These are phyloP conservation scores for Ditylenchus weischeri DNA, from an alignment of 2,888 invertebrate genomes.

Conservation along the genomic window DNA sequence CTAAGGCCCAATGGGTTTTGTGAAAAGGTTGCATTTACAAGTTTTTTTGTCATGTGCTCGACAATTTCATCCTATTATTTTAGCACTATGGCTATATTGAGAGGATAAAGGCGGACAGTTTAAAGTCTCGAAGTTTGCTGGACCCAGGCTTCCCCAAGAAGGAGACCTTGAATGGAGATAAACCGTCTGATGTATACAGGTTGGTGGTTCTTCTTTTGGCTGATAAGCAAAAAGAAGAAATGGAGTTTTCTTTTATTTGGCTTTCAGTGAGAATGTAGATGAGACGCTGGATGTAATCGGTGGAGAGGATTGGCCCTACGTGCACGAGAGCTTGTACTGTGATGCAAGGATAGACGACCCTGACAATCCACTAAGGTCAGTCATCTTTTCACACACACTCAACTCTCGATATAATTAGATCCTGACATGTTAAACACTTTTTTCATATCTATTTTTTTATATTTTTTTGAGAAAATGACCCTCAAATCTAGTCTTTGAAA, in stretches of 20 bases:
- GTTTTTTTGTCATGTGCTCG: no score
- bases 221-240: background rate
- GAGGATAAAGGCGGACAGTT: slow-evolving; percentile 16
- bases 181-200: background rate
- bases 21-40: slow-evolving; percentile 13
- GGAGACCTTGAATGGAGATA: slow-evolving; percentile 6
- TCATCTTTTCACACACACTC: background rate
- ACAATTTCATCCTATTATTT: background rate
- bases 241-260: background rate
- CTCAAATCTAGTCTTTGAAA: no score
- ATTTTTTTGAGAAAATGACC: no score
- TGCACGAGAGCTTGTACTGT: slow-evolving; percentile 24
- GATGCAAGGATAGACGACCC: slow-evolving; percentile 22
- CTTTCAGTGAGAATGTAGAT: slow-evolving; percentile 14
- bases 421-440: no score
- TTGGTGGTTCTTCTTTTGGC: background rate
- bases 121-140: slow-evolving; percentile 18
- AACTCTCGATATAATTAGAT: no score
- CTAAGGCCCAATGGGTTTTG: slow-evolving; percentile 21
- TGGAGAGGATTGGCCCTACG: slow-evolving; percentile 19
- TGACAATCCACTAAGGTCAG: slow-evolving; percentile 28
- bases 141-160: slow-evolving; percentile 15
- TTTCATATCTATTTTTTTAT: no score
- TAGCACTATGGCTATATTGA: slow-evolving; percentile 26
- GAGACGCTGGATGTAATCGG: slow-evolving; percentile 16